These are phyloP conservation scores for Solenodon paradoxus DNA, from an alignment of 2,113 vertebrate genomes.

Conservation along the genomic window DNA sequence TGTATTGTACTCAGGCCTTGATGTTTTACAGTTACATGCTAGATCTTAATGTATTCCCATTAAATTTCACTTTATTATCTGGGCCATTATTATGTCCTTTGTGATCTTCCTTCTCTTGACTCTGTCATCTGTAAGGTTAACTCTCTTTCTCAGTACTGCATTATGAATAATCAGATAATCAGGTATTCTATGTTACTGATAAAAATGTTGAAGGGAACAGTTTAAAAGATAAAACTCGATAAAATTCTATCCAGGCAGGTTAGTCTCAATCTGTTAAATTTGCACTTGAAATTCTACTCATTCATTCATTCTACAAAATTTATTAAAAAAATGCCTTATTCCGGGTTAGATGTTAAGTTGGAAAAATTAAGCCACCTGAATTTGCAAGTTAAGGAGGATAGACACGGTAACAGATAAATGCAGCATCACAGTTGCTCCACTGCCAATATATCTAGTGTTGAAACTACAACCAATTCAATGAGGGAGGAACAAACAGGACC, in stretches of 20 bases:
- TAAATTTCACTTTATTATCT: background rate
- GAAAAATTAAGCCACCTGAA: background rate
- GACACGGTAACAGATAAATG: background rate
- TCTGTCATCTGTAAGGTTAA: background rate
- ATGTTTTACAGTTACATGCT: background rate
- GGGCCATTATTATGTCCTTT: background rate
- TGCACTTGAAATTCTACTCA: background rate
- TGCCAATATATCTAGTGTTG: too few species aligned
- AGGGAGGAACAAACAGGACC: background rate
- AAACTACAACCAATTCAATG: background rate
- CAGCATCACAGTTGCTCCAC: background rate
- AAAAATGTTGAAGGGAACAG: slow-evolving; percentile 7
- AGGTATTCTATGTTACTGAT: background rate
- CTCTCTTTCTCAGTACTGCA: background rate
- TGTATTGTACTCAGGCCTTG: background rate
- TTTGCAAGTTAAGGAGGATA: background rate
- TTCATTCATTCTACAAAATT: background rate
- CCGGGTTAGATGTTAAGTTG: background rate
- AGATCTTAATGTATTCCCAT: background rate
- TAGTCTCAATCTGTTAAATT: background rate
- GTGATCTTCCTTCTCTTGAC: background rate
- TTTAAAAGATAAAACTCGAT: background rate
- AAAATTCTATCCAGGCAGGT: background rate
- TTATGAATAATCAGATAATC: slow-evolving; percentile 1
- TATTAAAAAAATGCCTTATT: background rate